Evolutionary conservation across 1,140 invertebrate species (phyloP), one percentile per base, ranked within the genome.

Genomic region (Tyrophagus putrescentiae): DNA sequence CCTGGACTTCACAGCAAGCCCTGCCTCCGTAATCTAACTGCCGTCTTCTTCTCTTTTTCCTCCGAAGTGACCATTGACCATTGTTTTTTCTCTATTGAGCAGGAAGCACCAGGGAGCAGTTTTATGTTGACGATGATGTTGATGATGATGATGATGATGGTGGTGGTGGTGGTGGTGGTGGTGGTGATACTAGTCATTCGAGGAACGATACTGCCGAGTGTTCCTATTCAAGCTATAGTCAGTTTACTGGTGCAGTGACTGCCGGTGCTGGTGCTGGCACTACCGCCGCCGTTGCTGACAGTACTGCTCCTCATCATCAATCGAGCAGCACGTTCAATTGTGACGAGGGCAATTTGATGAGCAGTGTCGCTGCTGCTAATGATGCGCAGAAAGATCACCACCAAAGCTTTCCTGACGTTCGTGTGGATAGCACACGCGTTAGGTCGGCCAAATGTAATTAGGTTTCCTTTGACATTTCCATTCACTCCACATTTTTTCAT

Each of bases 391-490:
- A 54, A 31, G 52, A 54, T 54, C 52, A 54, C 21, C 52, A 54
- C 25, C 32, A 54, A 31, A 54, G 52, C 39, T 54, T 18, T 54
- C 52, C 52, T 31, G 52, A 54, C 39, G 13, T 54, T 31, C 13
- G 13, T 48, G 45, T 48, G 21, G 9, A 7, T 48, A 48, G 21
- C 18, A 48, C 45, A 48, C 7, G n/a, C n/a, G n/a, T 48, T 48
- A 48, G 45, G 31, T 27, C 52, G 13, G 16, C 52, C 13, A 54
- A 54, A 54, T 54, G 52, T 54, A 54, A 54, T 27, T 54, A n/a
- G 25, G 9, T 28, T 28, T 54, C 1, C 13, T 28, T 16, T 16
- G 25, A n/a, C 13, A 11, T 28, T 28, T 54, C 1, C 13, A 52
- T 16, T 16, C 48, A n/a, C 13, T n/a, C n/a, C n/a, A n/a, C n/a